Evolutionary conservation across 2,797 vertebrate genomes (phyloP).

Genomic region (Sebastes cheni): DNA sequence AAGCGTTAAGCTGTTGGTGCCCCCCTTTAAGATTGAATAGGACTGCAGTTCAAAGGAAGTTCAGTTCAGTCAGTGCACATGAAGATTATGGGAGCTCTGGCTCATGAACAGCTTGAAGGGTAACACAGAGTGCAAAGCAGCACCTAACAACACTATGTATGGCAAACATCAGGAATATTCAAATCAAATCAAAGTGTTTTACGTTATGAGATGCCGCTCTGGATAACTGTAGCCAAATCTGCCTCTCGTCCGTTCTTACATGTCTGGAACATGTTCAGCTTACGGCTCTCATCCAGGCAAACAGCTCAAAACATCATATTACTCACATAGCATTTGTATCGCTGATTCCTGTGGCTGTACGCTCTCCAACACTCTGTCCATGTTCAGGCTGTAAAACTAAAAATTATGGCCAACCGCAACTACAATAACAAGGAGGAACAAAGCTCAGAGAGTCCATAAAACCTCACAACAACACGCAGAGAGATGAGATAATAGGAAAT

Average conservation of each 20-base stretch:
- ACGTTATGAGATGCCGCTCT: constrained; percentile 10
- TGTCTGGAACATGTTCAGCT: constrained; percentile 37
- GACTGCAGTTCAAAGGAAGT: not conserved
- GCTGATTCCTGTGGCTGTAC: not conserved
- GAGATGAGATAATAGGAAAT: constrained; percentile 8
- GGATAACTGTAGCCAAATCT: constrained; percentile 22
- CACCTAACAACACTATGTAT: not conserved
- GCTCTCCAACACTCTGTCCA: not conserved
- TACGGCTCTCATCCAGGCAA: constrained; percentile 17
- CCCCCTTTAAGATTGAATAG: not conserved
- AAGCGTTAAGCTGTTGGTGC: not conserved
- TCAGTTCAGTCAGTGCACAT: not conserved
- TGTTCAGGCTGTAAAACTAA: not conserved
- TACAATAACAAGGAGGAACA: not conserved
- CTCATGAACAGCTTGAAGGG: not conserved
- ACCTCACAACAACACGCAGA: not conserved
- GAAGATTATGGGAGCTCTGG: not conserved
- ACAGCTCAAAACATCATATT: constrained; percentile 12
- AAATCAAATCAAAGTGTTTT: constrained; percentile 24
- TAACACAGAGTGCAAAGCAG: not conserved
- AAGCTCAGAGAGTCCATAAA: not conserved
- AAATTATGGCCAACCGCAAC: not conserved
- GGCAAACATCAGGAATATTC: constrained; percentile 46
- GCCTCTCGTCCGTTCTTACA: constrained; percentile 4
- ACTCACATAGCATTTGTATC: not conserved